These are phyloP conservation scores for Mythimna vitellina DNA, from an alignment of 2,888 invertebrate genomes.

Conservation along the genomic window DNA sequence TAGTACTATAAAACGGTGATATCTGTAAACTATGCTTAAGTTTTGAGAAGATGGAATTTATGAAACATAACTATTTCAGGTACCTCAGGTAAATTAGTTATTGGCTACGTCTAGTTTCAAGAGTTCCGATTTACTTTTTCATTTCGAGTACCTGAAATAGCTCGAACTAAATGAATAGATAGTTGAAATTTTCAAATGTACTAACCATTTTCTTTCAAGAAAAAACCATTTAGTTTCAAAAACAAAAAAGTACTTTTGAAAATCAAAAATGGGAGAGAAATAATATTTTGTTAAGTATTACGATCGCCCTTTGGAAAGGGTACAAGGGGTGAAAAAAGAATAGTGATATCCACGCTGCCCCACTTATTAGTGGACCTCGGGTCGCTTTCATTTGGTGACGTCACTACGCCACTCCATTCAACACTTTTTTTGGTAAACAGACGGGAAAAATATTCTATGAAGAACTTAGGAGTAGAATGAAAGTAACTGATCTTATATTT, in stretches of 20 bases:
- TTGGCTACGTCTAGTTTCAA: not conserved
- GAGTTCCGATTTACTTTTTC: not conserved
- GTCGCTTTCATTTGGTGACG: conserved; percentile 72
- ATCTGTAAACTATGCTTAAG: conserved; percentile 5
- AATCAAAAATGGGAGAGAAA: conserved; percentile 40
- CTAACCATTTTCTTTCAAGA: not conserved
- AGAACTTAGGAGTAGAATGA: not conserved
- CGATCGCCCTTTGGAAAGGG: conserved; percentile 52
- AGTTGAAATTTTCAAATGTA: not conserved
- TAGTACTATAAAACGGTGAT: conserved; percentile 1
- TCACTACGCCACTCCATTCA: conserved; percentile 77
- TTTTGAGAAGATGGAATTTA: conserved; percentile 5
- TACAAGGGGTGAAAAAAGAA: conserved; percentile 62
- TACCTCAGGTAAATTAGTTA: not conserved
- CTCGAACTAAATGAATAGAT: not conserved
- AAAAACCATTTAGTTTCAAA: conserved; percentile 3
- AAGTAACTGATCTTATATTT: too few species aligned
- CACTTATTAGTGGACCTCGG: conserved; percentile 73
- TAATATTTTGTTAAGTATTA: conserved; percentile 56
- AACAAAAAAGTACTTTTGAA: conserved; percentile 18
- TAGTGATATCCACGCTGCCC: conserved; percentile 63
- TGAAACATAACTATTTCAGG: conserved; percentile 8
- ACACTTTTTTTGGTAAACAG: conserved; percentile 58
- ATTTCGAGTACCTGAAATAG: not conserved
- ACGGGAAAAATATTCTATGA: not conserved